phyloP scores from a whole-genome alignment of 2,888 invertebrate genomes.

The Eupithecia subfuscata region DNA sequence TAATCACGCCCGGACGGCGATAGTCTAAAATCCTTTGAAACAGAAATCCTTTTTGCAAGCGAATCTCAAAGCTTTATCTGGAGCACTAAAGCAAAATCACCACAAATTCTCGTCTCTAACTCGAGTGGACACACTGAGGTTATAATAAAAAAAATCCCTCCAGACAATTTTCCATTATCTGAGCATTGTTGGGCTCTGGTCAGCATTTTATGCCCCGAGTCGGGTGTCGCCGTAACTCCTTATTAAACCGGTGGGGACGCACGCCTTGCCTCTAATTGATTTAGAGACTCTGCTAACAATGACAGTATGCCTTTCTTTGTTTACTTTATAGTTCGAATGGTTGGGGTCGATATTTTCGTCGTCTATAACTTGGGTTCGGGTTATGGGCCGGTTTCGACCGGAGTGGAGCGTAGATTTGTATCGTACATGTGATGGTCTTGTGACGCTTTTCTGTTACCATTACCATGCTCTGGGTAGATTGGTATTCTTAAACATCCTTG shows the following conservation, averaged over 20 bases:
- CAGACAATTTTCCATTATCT: conserved; percentile 81
- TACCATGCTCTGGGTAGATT: background rate
- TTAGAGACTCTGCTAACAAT: conserved; percentile 68
- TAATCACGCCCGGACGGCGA: conserved; percentile 12
- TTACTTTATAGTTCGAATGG: conserved; percentile 56
- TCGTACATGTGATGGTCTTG: background rate
- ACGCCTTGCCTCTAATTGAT: conserved; percentile 75
- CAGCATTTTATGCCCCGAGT: conserved; percentile 72
- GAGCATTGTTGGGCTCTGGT: conserved; percentile 74
- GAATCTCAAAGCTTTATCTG: conserved; percentile 56
- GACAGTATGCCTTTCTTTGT: conserved; percentile 64
- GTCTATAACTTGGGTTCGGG: conserved; percentile 7
- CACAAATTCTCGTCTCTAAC: conserved; percentile 52
- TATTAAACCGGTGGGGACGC: conserved; percentile 76
- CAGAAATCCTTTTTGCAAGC: conserved; percentile 32
- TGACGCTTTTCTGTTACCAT: background rate
- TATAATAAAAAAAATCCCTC: conserved; percentile 78
- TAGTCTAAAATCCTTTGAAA: conserved; percentile 27
- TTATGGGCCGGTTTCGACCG: background rate
- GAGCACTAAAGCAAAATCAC: conserved; percentile 67
- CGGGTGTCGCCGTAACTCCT: conserved; percentile 75
- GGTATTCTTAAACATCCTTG: background rate
- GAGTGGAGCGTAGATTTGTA: background rate
- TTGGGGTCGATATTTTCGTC: conserved; percentile 19
- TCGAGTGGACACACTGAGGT: conserved; percentile 52